Conservation (phyloP, 1,140 invertebrate species). For the Drosophila nannoptera region DNA sequence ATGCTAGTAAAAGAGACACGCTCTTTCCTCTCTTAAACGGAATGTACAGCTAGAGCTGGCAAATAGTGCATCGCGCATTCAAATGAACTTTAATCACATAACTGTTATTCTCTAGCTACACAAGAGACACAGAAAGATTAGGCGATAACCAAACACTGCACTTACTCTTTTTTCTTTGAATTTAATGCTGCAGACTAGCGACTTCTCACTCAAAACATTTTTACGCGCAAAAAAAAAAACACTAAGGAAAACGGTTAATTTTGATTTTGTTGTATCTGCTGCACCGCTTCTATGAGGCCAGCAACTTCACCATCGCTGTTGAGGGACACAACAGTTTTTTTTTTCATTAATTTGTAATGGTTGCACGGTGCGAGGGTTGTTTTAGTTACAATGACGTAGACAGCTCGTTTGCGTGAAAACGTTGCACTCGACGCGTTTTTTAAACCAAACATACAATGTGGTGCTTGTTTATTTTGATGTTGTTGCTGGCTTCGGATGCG, state of each 20-base stretch:
- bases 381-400: conserved; percentile 10
- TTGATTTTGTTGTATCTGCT: conserved; percentile 33
- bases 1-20: conserved; percentile 7
- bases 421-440: conserved; percentile 16
- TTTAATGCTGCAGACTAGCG: conserved; percentile 1
- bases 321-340: conserved; percentile 18
- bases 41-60: conserved; percentile 33
- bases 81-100: conserved; percentile 22
- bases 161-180: conserved; percentile 19
- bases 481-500: conserved; percentile 24
- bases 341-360: conserved; percentile 1
- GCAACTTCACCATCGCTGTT: conserved; percentile 9
- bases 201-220: background rate
- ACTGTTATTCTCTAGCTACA: conserved; percentile 17
- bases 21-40: conserved; percentile 18
- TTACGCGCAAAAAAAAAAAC: conserved; percentile 34
- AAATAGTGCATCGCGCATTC: conserved; percentile 35
- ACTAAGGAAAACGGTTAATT: conserved; percentile 39
- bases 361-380: conserved; percentile 18
- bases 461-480: conserved; percentile 7
- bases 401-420: conserved; percentile 5
- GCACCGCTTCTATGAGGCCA: conserved; percentile 6
- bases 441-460: conserved; percentile 2
- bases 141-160: background rate
- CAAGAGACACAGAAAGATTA: conserved; percentile 1